Evolutionary conservation across 2,888 invertebrate species (phyloP).

Genomic region (Ormyrus rosae): DNA sequence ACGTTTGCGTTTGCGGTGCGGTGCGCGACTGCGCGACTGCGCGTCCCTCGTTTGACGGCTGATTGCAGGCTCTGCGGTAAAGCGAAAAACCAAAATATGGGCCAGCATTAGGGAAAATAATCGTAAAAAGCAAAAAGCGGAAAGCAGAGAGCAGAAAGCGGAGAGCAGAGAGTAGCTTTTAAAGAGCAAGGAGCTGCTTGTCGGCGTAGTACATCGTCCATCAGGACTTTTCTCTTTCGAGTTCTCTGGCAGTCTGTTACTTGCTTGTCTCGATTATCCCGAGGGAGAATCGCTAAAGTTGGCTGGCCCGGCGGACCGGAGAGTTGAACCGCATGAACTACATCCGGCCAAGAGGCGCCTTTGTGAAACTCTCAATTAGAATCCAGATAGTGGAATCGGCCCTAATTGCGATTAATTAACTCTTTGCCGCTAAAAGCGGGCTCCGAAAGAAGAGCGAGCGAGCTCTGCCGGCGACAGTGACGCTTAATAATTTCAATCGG

Average conservation of each 20-base stretch:
- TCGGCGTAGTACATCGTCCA: slow-evolving; percentile 31
- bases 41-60: background rate
- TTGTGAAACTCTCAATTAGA: slow-evolving; percentile 58
- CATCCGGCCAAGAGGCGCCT: slow-evolving; percentile 54
- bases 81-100: background rate
- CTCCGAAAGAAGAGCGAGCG: background rate
- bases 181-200: slow-evolving; percentile 39
- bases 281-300: slow-evolving; percentile 53
- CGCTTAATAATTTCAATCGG: too few species aligned
- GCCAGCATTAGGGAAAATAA: background rate
- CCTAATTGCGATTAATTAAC: slow-evolving; percentile 58
- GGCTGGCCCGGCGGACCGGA: slow-evolving; percentile 12
- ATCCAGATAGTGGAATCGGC: slow-evolving; percentile 55
- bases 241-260: background rate
- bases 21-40: too few species aligned
- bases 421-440: slow-evolving; percentile 26
- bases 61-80: background rate
- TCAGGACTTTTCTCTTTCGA: slow-evolving; percentile 18
- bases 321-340: slow-evolving; percentile 51
- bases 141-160: background rate
- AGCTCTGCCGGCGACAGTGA: too few species aligned
- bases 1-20: too few species aligned
- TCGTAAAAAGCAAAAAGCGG: slow-evolving; percentile 36
- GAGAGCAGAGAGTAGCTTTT: slow-evolving; percentile 58
- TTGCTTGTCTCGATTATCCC: slow-evolving; percentile 62